Conservation (phyloP, 1,140 invertebrate genomes). For the Apis mellifera region Amel_HAv3.1 CM009932.2:10505001-10505500, state of each 20-base stretch:
- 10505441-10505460: conserved; percentile 72
- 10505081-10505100: conserved; percentile 66
- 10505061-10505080: conserved; percentile 67
- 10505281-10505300: conserved; percentile 72
- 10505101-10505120: conserved; percentile 64
- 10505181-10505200: conserved; percentile 61
- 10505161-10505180: conserved; percentile 67
- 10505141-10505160: conserved; percentile 65
- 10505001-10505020: conserved; percentile 52
- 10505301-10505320: conserved; percentile 70
- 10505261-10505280: conserved; percentile 66
- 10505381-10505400: conserved; percentile 19
- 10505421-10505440: conserved; percentile 68
- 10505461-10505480: conserved; percentile 69
- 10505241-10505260: conserved; percentile 58
- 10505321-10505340: conserved; percentile 73
- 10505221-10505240: conserved; percentile 44
- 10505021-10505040: conserved; percentile 62
- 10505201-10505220: conserved; percentile 46
- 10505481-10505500: conserved; percentile 75
- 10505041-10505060: conserved; percentile 69
- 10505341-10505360: conserved; percentile 72
- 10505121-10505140: conserved; percentile 63
- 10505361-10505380: conserved; percentile 5
- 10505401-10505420: neutral